A percentile compares a stretch with the other conserved stretches of the same genome.
These are phyloP conservation scores for Sthenelais limicola DNA, from an alignment of 2,888 invertebrate species.

Conservation along the genomic window DNA sequence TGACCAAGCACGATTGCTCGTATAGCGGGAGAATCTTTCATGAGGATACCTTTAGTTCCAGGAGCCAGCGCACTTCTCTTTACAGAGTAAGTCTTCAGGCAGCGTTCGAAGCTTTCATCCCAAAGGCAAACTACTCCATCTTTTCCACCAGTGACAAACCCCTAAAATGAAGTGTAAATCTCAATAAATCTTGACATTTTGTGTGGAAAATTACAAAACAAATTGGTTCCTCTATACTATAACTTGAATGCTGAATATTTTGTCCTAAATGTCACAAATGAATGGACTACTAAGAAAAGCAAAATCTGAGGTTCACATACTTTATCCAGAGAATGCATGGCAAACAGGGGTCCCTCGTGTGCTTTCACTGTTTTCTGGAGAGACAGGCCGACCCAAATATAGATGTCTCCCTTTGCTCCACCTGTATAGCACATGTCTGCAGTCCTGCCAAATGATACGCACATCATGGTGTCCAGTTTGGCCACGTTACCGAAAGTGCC, in stretches of 20 bases:
- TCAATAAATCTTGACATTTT: no score
- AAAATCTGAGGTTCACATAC: conserved; percentile 58
- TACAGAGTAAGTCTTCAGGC: conserved; percentile 70
- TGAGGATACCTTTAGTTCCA: conserved; percentile 62
- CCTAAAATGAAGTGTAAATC: no score
- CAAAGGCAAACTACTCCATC: conserved; percentile 73
- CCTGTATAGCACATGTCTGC: conserved; percentile 70
- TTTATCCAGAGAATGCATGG: conserved; percentile 72
- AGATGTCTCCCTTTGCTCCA: conserved; percentile 71
- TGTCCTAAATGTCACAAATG: no score
- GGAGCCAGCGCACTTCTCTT: conserved; percentile 63
- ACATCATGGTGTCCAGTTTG: conserved; percentile 72
- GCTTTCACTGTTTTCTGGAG: conserved; percentile 71
- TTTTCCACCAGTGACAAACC: conserved; percentile 73
- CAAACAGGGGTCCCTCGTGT: conserved; percentile 72
- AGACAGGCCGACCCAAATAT: conserved; percentile 69
- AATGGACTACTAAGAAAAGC: no score
- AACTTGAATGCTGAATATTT: no score
- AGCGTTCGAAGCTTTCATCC: conserved; percentile 71
- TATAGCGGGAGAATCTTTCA: conserved; percentile 66
- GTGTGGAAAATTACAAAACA: no score
- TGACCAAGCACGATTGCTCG: conserved; percentile 70
- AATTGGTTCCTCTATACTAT: no score
- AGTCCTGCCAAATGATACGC: conserved; percentile 69
- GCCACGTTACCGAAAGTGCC: conserved; percentile 72